These are phyloP conservation scores for Chunga burmeisteri DNA, from an alignment of 2,113 vertebrate species.

Conservation along the genomic window DNA sequence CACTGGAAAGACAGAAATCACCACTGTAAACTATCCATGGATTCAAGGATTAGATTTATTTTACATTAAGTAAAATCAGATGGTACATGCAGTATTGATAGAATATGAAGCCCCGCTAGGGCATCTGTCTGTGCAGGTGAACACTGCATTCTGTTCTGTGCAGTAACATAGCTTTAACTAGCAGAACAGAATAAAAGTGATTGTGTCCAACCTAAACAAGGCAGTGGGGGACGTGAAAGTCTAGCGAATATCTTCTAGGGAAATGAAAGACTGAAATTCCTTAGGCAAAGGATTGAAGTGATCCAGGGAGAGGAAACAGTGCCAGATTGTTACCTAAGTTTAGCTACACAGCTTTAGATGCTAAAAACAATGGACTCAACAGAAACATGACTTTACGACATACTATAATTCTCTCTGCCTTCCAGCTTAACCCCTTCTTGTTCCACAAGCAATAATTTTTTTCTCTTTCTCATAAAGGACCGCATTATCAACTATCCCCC, in stretches of 20 bases:
- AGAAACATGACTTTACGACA: background rate
- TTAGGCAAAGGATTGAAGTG: background rate
- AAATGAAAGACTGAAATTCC: background rate
- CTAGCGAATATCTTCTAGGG: background rate
- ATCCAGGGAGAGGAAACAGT: background rate
- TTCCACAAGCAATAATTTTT: background rate
- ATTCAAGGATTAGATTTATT: background rate
- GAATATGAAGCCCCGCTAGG: background rate
- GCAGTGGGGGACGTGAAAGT: background rate
- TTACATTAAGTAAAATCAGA: background rate
- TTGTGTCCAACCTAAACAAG: background rate
- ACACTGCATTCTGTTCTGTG: background rate
- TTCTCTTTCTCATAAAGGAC: background rate
- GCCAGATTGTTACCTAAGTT: background rate
- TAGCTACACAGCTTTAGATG: background rate
- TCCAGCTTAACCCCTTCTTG: background rate
- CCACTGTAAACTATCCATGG: background rate
- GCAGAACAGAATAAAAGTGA: background rate
- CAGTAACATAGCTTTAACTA: background rate
- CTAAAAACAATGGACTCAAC: background rate
- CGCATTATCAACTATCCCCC: background rate
- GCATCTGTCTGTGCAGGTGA: background rate
- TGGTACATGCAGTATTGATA: no score
- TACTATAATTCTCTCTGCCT: background rate
- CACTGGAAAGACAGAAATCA: background rate